Conservation (phyloP, 2,888 invertebrate species). For the Tanytarsus gracilentus region DNA sequence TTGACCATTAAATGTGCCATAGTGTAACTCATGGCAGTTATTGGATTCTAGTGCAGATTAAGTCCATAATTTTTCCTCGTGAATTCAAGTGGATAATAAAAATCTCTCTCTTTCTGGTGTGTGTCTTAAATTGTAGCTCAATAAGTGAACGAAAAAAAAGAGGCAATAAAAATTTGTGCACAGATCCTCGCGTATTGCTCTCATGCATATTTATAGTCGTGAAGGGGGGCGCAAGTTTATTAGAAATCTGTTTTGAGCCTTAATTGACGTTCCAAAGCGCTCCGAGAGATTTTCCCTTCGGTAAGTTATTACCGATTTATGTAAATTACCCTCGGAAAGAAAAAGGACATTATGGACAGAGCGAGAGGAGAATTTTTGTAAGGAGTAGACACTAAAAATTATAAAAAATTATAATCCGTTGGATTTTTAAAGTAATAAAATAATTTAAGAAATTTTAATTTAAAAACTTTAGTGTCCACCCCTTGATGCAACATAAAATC, state of each 20-base stretch:
- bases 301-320: slow-evolving; percentile 28
- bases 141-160: no score
- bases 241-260: slow-evolving; percentile 14
- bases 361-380: no score
- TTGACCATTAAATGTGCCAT: slow-evolving; percentile 25
- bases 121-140: neutral
- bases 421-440: no score
- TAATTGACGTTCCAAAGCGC: neutral
- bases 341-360: neutral
- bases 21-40: slow-evolving; percentile 15
- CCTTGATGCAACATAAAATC: slow-evolving; percentile 14
- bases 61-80: slow-evolving; percentile 18
- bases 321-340: slow-evolving; percentile 12
- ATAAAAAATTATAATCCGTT: no score
- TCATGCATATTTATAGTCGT: slow-evolving; percentile 4
- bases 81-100: slow-evolving; percentile 28
- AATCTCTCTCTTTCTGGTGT: neutral
- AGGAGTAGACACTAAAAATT: no score
- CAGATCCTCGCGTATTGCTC: neutral
- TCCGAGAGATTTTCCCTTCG: slow-evolving; percentile 7
- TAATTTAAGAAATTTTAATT: no score
- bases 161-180: neutral
- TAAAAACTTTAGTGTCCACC: no score
- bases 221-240: slow-evolving; percentile 1
- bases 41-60: slow-evolving; percentile 26